Evolutionary conservation across 2,888 invertebrate genomes (phyloP).

Genomic region (Eumacrocentrus americanus): DNA sequence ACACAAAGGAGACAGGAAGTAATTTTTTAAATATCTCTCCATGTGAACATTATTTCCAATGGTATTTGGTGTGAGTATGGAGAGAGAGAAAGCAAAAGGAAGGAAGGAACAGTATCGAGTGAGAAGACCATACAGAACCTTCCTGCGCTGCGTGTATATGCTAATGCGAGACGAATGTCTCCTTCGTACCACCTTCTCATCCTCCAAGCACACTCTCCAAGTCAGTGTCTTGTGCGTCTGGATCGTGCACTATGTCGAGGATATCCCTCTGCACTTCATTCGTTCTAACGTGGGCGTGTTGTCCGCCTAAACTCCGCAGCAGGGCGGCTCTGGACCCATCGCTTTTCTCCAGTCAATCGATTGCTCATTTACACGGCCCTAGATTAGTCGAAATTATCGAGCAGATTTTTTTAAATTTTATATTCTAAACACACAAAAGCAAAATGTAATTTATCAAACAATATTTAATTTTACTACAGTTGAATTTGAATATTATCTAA

Average conservation of each 20-base stretch:
- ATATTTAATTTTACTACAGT: background rate
- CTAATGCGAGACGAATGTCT: slow-evolving; percentile 62
- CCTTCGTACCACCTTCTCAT: slow-evolving; percentile 40
- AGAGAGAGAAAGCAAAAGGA: slow-evolving; percentile 16
- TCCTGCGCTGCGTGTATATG: slow-evolving; percentile 58
- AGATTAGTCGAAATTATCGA: slow-evolving; percentile 52
- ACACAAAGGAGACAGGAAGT: background rate
- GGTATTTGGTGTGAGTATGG: background rate
- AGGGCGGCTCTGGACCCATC: slow-evolving; percentile 45
- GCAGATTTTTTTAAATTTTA: background rate
- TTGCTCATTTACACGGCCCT: slow-evolving; percentile 52
- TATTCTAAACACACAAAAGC: too few relatives aligned
- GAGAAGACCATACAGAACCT: slow-evolving; percentile 36
- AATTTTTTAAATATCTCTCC: background rate
- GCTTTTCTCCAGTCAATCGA: too few relatives aligned
- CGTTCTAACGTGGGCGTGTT: slow-evolving; percentile 47
- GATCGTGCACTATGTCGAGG: slow-evolving; percentile 43
- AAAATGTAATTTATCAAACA: too few relatives aligned
- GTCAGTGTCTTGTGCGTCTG: slow-evolving; percentile 43
- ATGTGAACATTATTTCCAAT: background rate
- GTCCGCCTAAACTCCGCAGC: slow-evolving; percentile 55
- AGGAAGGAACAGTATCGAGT: slow-evolving; percentile 20
- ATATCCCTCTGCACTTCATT: slow-evolving; percentile 34
- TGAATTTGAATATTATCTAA: background rate
- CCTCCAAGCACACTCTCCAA: slow-evolving; percentile 40